A percentile compares a stretch with the other conserved stretches of the same genome.
phyloP scores from a whole-genome alignment of 2,113 vertebrate species.

The Upupa epops region DNA sequence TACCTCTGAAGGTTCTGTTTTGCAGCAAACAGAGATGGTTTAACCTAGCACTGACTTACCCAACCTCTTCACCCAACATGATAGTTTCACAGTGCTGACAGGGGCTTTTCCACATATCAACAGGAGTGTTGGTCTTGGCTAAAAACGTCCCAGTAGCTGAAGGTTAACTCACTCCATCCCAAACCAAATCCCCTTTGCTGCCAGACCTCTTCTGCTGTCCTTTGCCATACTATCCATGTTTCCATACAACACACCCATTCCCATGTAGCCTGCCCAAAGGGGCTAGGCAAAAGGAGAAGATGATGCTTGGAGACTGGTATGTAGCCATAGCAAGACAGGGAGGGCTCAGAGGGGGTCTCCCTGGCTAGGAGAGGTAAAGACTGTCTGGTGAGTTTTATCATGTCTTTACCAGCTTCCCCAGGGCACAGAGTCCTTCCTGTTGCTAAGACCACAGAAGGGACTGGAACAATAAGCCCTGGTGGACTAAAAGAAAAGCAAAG shows the following conservation, averaged over 20 bases:
- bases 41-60: not conserved
- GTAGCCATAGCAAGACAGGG: not conserved
- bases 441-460: not conserved
- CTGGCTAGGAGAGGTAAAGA: not conserved
- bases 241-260: not conserved
- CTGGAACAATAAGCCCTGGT: not conserved
- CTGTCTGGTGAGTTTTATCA: rapidly evolving
- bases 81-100: slow-evolving; percentile 15
- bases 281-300: not conserved
- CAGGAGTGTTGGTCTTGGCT: not conserved
- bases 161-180: not conserved
- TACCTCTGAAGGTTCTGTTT: not conserved
- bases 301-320: not conserved
- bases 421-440: not conserved
- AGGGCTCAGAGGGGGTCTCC: not conserved
- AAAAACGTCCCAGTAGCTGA: not conserved
- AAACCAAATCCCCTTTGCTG: not conserved
- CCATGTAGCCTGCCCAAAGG: not conserved
- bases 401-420: not conserved
- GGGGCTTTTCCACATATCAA: slow-evolving; percentile 27
- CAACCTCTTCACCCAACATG: not conserved
- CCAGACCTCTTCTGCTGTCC: not conserved
- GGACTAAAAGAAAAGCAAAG: not conserved
- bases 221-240: not conserved
- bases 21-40: not conserved